Evolutionary conservation across 35 echinoderm and acorn worm genomes (phyloP).

Genomic region (Diadema setosum): DNA sequence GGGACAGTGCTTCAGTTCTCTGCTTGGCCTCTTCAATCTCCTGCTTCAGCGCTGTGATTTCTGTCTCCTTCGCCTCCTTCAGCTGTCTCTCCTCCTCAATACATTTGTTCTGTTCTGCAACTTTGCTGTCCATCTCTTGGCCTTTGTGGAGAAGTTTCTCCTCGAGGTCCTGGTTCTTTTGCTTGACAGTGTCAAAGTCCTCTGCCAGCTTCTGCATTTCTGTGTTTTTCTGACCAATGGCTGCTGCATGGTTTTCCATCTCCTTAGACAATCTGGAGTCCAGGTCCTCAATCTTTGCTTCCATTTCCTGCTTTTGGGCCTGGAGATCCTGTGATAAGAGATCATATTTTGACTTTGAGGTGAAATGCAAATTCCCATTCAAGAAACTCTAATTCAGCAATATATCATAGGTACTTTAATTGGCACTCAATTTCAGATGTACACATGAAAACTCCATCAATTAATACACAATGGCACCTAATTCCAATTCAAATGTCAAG

Average conservation of each 20-base stretch:
- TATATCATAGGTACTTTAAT: no score
- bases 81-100: slow-evolving; percentile 12
- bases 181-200: not conserved
- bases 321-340: slow-evolving; percentile 31
- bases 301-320: slow-evolving; percentile 38
- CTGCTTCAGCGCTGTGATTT: slow-evolving; percentile 34
- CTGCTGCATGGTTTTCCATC: not conserved
- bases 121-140: slow-evolving; percentile 31
- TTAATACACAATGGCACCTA: no score
- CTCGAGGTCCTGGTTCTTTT: slow-evolving; percentile 2
- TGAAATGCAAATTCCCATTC: no score
- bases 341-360: no score
- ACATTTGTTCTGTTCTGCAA: slow-evolving; percentile 19
- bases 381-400: no score
- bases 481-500: no score
- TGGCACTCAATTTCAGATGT: no score
- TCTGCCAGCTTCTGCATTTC: not conserved
- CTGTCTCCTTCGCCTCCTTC: slow-evolving; percentile 48
- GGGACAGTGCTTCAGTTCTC: not conserved
- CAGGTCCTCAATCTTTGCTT: slow-evolving; percentile 42
- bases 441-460: no score
- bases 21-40: slow-evolving; percentile 57
- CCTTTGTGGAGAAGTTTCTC: slow-evolving; percentile 43
- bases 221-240: not conserved
- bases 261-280: not conserved